Evolutionary conservation across 2,888 invertebrate species (phyloP).

Genomic region (Drosophila meridiana): DNA sequence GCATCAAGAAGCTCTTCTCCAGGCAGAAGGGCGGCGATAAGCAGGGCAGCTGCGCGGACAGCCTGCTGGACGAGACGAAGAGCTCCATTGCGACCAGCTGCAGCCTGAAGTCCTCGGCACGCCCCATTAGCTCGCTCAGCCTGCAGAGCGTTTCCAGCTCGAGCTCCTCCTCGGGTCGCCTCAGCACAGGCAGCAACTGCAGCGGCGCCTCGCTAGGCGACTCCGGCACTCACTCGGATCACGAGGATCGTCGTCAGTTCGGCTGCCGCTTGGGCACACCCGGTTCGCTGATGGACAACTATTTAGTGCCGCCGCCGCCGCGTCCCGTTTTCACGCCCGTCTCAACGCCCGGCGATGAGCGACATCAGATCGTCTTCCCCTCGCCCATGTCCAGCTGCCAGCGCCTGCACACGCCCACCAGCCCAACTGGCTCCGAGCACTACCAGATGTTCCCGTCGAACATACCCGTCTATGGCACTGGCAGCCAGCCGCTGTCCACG

Average conservation of each 20-base stretch:
- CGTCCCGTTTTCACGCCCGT: slow-evolving; percentile 85
- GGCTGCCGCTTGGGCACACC: slow-evolving; percentile 83
- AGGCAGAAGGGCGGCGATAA: slow-evolving; percentile 86
- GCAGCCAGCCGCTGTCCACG: slow-evolving; percentile 71
- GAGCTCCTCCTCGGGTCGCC: slow-evolving; percentile 91
- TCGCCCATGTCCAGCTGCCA: slow-evolving; percentile 81
- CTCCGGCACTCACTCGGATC: slow-evolving; percentile 94
- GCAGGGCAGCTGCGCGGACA: slow-evolving; percentile 71
- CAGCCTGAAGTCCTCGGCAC: slow-evolving; percentile 84
- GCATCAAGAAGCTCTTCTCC: slow-evolving; percentile 90
- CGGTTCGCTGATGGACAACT: slow-evolving; percentile 86
- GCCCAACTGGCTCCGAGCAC: slow-evolving; percentile 82
- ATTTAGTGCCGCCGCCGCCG: slow-evolving; percentile 88
- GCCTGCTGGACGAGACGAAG: slow-evolving; percentile 83
- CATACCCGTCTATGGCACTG: slow-evolving; percentile 83
- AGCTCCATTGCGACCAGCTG: slow-evolving; percentile 83
- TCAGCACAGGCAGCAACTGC: slow-evolving; percentile 90
- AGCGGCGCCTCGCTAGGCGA: slow-evolving; percentile 93
- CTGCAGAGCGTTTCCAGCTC: slow-evolving; percentile 89
- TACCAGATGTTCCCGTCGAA: slow-evolving; percentile 85
- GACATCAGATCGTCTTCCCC: slow-evolving; percentile 83
- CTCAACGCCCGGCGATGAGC: slow-evolving; percentile 84
- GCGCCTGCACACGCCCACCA: slow-evolving; percentile 83
- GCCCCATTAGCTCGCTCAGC: slow-evolving; percentile 90
- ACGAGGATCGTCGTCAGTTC: slow-evolving; percentile 88